Base-by-base conservation (phyloP, 2,888 invertebrate species). In the Drosophila koepferae region DNA sequence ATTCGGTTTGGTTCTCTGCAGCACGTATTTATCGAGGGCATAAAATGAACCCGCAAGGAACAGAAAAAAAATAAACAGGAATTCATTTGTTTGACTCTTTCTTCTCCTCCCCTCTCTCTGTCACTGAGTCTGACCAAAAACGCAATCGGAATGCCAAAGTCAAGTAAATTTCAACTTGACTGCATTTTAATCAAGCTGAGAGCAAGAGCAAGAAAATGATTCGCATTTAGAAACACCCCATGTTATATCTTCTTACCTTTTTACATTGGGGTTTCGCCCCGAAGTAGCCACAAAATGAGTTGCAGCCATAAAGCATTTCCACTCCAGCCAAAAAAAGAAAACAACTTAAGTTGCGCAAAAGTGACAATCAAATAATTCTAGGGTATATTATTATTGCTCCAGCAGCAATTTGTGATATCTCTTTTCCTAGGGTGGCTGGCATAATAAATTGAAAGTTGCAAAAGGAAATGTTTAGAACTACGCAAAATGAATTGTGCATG, bases 161-260 rank as follows among this genome's bases (percentile, higher is more conserved):
- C 55, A 72, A 74, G 73, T 68, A 81, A 74, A 72, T 90, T 89
- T 90, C 90, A 54, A 77, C 89, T 80, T 87, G 89, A 87, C 90
- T 87, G 90, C 90, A 87, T 89, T 87, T 90, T 87, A 89, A 87
- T 90, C 87, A 87, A 87, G 85, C 72, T 74, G 64, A 82, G 72
- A 77, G 74, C 69, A 54, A 34, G 51, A 51, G n/a, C 49, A 60
- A 64, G 70, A 63, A 43, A 43, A 5, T 16, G 63, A 75, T 69
- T 63, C 81, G 51, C 71, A 75, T 64, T 62, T 54, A 46, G 49
- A 56, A 63, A 66, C 67, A 84, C 77, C 71, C 61, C 28, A 56
- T 28, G 61, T 63, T 69, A 65, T 67, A 59, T 53, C 55, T 54
- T 36, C 55, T 54, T 36, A 65, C 72, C 80, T 75, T 36, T 36